Conservation (phyloP, 2,113 vertebrate species). For the Zeus faber region DNA sequence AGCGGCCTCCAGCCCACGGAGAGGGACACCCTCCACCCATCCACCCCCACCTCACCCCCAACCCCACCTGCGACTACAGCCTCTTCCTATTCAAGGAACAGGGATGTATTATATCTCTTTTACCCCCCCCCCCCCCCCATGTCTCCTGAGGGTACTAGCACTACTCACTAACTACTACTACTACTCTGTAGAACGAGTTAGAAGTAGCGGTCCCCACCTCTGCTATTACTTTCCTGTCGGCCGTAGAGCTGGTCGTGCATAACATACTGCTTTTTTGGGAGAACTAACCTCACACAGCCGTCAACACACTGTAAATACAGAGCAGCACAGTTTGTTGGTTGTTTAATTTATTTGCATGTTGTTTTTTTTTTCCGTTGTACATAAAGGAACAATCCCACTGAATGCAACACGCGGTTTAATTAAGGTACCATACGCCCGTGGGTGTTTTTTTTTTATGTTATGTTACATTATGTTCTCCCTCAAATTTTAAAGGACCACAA, state of each 20-base stretch:
- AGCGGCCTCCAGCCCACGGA: slow-evolving; percentile 19
- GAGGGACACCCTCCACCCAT: not conserved
- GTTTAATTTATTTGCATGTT: too few relatives aligned
- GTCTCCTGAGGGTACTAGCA: slow-evolving; percentile 36
- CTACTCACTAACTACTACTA: slow-evolving; percentile 45
- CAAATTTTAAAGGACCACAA: too few relatives aligned
- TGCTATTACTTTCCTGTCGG: slow-evolving; percentile 27
- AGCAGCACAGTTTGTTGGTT: slow-evolving; percentile 3
- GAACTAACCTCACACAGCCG: slow-evolving; percentile 64
- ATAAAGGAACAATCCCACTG: too few relatives aligned
- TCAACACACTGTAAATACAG: slow-evolving; percentile 50
- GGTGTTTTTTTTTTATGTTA: too few relatives aligned
- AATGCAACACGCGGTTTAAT: too few relatives aligned
- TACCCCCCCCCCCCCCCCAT: slow-evolving; percentile 8
- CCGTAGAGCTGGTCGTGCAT: slow-evolving; percentile 41
- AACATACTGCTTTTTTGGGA: slow-evolving; percentile 53
- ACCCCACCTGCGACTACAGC: too few relatives aligned
- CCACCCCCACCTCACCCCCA: slow-evolving; percentile 27
- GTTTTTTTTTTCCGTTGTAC: too few relatives aligned
- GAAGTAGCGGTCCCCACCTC: slow-evolving; percentile 27
- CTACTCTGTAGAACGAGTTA: slow-evolving; percentile 37
- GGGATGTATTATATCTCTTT: slow-evolving; percentile 39
- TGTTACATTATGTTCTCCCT: too few relatives aligned
- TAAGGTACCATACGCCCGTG: too few relatives aligned
- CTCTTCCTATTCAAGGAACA: slow-evolving; percentile 38